phyloP scores from a whole-genome alignment of 1,140 invertebrate genomes.

The Apis mellifera region Amel_HAv3.1 CM009937.2:11765001-11765500 shows the following conservation, averaged over 20 bases:
- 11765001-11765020: not conserved
- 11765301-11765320: not conserved
- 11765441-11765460: constrained; percentile 75
- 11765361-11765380: constrained; percentile 6
- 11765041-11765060: too few species aligned
- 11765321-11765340: not conserved
- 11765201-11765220: constrained; percentile 28
- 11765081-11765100: not conserved
- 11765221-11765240: constrained; percentile 31
- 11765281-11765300: not conserved
- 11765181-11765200: constrained; percentile 5
- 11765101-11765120: not conserved
- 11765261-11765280: not conserved
- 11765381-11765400: constrained; percentile 47
- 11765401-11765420: constrained; percentile 71
- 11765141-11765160: constrained; percentile 33
- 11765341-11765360: constrained; percentile 10
- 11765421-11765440: constrained; percentile 74
- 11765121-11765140: constrained; percentile 2
- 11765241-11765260: constrained; percentile 39
- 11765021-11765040: not conserved
- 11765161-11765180: not conserved
- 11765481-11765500: constrained; percentile 25
- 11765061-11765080: not conserved
- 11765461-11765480: constrained; percentile 57